Percentiles rank a stretch among this genome's conserved stretches.
These are phyloP conservation scores for Drosophila longiperda DNA, from an alignment of 2,888 invertebrate genomes.

Conservation along the genomic window DNA sequence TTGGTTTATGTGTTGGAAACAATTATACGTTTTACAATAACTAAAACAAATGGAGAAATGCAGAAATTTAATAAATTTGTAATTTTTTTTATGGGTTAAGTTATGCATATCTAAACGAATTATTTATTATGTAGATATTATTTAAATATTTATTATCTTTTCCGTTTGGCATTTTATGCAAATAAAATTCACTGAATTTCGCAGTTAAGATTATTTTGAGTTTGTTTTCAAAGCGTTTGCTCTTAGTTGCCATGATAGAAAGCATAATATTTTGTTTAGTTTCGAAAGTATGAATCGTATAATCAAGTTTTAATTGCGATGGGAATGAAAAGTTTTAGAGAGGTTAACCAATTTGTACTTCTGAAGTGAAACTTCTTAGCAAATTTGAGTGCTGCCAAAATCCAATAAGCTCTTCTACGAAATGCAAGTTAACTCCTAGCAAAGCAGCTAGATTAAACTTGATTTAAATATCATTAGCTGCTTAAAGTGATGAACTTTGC, in stretches of 20 bases:
- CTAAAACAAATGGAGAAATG: not conserved
- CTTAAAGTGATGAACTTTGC: constrained; percentile 5
- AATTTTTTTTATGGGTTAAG: not conserved
- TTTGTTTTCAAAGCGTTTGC: not conserved
- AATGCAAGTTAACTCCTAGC: not conserved
- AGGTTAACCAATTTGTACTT: constrained; percentile 21
- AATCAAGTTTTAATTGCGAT: constrained; percentile 28
- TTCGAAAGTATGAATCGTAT: not conserved
- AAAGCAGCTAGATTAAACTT: not conserved
- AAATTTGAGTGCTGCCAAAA: constrained; percentile 13
- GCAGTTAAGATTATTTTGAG: not conserved
- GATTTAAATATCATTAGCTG: not conserved
- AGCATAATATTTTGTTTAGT: not conserved
- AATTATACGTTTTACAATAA: not conserved
- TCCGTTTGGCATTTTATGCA: not conserved
- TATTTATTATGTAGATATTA: not conserved
- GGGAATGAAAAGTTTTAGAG: constrained; percentile 20
- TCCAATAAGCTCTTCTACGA: constrained; percentile 1
- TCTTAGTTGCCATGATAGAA: not conserved
- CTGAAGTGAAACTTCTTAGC: constrained; percentile 8
- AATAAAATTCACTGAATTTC: not conserved
- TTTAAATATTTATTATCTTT: not conserved
- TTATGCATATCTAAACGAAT: not conserved
- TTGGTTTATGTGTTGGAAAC: not conserved
- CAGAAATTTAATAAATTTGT: not conserved